Percentiles rank a stretch among this genome's conserved stretches.
phyloP scores from a whole-genome alignment of 2,888 invertebrate species.

The Leuctra nigra region DNA sequence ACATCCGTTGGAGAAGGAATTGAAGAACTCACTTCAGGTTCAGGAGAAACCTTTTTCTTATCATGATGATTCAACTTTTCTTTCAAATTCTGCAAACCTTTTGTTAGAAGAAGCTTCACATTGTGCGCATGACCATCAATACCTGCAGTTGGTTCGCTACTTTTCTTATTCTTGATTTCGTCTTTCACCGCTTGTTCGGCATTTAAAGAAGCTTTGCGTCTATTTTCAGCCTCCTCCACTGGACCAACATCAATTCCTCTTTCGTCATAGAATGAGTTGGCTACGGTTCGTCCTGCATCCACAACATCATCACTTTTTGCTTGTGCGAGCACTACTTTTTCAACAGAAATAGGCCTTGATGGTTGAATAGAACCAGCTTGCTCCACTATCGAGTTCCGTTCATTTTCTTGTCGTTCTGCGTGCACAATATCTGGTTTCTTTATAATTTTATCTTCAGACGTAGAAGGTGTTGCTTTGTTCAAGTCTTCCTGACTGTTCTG shows the following conservation, averaged over 20 bases:
- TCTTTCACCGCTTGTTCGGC: background rate
- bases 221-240: slow-evolving; percentile 15
- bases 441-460: background rate
- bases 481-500: background rate
- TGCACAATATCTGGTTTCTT: slow-evolving; percentile 22
- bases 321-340: slow-evolving; percentile 9
- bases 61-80: slow-evolving; percentile 26
- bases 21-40: too few relatives aligned
- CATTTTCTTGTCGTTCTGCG: slow-evolving; percentile 31
- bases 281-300: background rate
- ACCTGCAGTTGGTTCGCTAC: slow-evolving; percentile 11
- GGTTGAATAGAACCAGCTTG: slow-evolving; percentile 15
- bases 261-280: slow-evolving; percentile 20
- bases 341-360: slow-evolving; percentile 10
- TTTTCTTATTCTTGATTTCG: background rate
- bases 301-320: slow-evolving; percentile 10
- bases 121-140: slow-evolving; percentile 28
- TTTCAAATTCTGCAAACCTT: slow-evolving; percentile 33
- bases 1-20: too few relatives aligned
- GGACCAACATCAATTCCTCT: slow-evolving; percentile 27
- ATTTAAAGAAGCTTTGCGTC: background rate
- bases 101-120: slow-evolving; percentile 33
- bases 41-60: slow-evolving; percentile 22
- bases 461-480: background rate
- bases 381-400: slow-evolving; percentile 31